These are phyloP conservation scores for Lepidochrysops patricia DNA, from an alignment of 2,888 invertebrate species.

Conservation along the genomic window DNA sequence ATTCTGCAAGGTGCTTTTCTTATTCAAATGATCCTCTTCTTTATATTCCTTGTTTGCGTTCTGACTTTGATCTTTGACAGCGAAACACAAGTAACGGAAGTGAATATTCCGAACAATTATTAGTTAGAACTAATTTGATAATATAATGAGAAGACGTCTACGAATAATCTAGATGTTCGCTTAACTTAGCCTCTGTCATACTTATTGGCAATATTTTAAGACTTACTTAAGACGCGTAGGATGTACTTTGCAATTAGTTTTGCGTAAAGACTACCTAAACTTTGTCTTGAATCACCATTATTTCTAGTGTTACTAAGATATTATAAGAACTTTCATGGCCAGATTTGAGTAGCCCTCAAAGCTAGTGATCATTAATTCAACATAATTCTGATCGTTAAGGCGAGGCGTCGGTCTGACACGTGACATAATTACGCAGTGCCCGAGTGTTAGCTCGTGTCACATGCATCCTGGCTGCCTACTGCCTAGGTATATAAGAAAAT, in stretches of 20 bases:
- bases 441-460: background rate
- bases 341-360: background rate
- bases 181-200: background rate
- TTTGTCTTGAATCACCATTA: too few relatives aligned
- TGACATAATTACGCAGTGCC: slow-evolving; percentile 7
- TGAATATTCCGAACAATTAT: background rate
- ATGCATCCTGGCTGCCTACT: background rate
- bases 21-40: background rate
- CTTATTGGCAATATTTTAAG: background rate
- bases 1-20: background rate
- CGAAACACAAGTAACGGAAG: background rate
- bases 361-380: slow-evolving; percentile 3
- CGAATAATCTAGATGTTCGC: background rate
- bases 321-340: background rate
- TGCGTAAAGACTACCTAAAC: too few relatives aligned
- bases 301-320: too few relatives aligned
- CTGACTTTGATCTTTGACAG: slow-evolving; percentile 8
- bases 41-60: background rate
- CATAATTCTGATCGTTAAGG: background rate
- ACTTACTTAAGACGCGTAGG: too few relatives aligned
- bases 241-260: too few relatives aligned
- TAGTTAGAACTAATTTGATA: background rate
- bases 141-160: background rate
- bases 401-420: background rate
- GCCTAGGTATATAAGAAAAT: too few relatives aligned